Base-by-base conservation (phyloP, 2,113 vertebrate species). In the Thryonomys swinderianus region DNA sequence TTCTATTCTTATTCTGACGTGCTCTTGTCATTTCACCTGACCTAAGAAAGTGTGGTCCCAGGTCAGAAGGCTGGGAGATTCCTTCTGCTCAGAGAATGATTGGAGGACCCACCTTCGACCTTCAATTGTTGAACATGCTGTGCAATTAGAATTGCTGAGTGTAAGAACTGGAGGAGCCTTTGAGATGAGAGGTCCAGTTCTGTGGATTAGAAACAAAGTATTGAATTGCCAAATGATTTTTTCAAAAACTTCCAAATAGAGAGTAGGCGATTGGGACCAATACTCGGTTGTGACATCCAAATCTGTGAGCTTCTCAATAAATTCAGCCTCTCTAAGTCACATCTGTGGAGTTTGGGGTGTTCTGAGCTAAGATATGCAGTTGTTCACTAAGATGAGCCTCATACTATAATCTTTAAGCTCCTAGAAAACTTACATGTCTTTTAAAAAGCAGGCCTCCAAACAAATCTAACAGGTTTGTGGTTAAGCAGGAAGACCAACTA, bases 1-100 rank as follows among this genome's bases (percentile, higher is more conserved):
- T 81, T 89, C 91, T 96, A 93, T 96, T 93, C 83, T 69, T 82
- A 27, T 61, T 98, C 97, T n/a, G 51, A 90, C 59, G 81, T 62
- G 78, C 48, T 88, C 32, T 95, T 95, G 78, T 78, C 84, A 85
- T 91, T 96, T 97, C 95, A 76, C 88, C 23, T 30, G 90, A 89
- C 95, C 59, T 3, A 5, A 93, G 96, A 95, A 82, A 83, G 71
- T 59, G n/a, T 62, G 78, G 88, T 91, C 85, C 69, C 17, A 0
- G 7, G 40, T 96, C 87, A 96, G 94, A 76, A 96, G 79, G 73
- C 83, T 73, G 88, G 86, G 87, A 32, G 20, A 57, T 97, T 98
- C 97, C 90, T 97, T 93, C 69, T n/a, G 73, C 81, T 78, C 48
- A 59, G 37, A 94, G 93, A 91, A 90, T 95, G 48, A 48, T 32